Evolutionary conservation across 2,113 vertebrate genomes (phyloP), one percentile per base, ranked within the genome.

Genomic region (Uria lomvia): DNA sequence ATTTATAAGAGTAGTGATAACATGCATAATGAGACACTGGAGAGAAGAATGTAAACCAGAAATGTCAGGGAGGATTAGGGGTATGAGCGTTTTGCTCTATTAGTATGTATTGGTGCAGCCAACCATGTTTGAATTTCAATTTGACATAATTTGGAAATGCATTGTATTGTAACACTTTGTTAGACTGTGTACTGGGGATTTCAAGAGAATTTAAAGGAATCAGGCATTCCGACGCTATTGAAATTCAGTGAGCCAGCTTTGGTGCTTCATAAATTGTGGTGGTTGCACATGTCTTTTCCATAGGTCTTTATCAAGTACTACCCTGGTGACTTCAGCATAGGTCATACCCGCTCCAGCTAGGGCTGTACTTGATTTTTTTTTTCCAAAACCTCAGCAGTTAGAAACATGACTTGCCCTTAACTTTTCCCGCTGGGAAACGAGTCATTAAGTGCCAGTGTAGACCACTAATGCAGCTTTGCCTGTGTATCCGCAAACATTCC

Each of bases 91-190:
- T 94, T 86, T 94, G 56, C 60, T 89, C 80, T 78, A 78, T 96
- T 94, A 95, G 36, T 85, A 82, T 82, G 73, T 78, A 70, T 73
- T 94, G 88, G 86, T 75, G 89, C 86, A 96, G 73, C 66, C 88
- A 95, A 66, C 70, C 88, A 94, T 82, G 80, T 85, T 76, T 76
- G 89, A 91, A 87, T 90, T 94, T 88, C 86, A 95, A 49, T 95
- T 89, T 94, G 92, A 87, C 87, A 86, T 75, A 58, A 92, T 92
- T 92, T 95, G 91, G 52, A 88, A 93, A 88, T 65, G 52, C 50
- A 81, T 73, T 91, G 67, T 62, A 66, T 85, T 79, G 84, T 72
- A 93, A 80, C 32, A 15, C 27, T 91, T 91, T 75, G 80, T 87
- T 87, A 81, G 80, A 36, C 23, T 62, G 32, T 70, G 73, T 62